phyloP scores from a whole-genome alignment of 1,140 invertebrate genomes.

The Drosophila equinoxialis region DNA sequence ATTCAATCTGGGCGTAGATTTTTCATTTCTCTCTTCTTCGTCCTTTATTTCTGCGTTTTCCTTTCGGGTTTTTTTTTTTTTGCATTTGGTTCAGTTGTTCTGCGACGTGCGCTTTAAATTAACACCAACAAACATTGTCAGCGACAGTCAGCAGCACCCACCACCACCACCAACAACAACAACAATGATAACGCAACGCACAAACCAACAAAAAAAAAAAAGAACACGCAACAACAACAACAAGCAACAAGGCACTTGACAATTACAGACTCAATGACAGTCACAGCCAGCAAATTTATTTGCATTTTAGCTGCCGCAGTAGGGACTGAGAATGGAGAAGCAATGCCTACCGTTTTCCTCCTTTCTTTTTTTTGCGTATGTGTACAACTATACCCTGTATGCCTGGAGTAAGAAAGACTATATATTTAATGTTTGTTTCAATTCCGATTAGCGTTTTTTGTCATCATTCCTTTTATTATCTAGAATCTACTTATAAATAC shows the following conservation, averaged over 20 bases:
- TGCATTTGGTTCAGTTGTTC: constrained; percentile 30
- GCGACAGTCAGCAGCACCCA: constrained; percentile 41
- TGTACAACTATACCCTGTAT: constrained; percentile 2
- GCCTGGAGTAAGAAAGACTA: not conserved
- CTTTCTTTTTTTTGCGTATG: not conserved
- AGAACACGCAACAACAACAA: constrained; percentile 29
- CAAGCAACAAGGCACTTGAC: constrained; percentile 69
- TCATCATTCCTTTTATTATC: too few relatives aligned
- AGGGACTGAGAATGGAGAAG: constrained; percentile 17
- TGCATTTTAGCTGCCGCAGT: constrained; percentile 63
- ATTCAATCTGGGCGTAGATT: constrained; percentile 73
- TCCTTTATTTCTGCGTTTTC: too few relatives aligned
- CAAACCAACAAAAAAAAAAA: constrained; percentile 20
- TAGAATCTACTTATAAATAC: too few relatives aligned
- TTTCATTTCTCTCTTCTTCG: constrained; percentile 33
- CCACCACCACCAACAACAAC: constrained; percentile 21
- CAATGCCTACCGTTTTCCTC: not conserved
- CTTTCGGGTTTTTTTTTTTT: constrained; percentile 43
- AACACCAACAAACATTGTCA: constrained; percentile 76
- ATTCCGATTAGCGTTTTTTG: too few relatives aligned
- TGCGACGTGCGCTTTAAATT: constrained; percentile 71
- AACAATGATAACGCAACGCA: constrained; percentile 31
- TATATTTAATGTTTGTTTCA: too few relatives aligned
- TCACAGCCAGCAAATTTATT: constrained; percentile 76
- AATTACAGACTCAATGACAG: constrained; percentile 79